Conservation (phyloP, 1,140 invertebrate genomes). For the Pissodes strobi region DNA sequence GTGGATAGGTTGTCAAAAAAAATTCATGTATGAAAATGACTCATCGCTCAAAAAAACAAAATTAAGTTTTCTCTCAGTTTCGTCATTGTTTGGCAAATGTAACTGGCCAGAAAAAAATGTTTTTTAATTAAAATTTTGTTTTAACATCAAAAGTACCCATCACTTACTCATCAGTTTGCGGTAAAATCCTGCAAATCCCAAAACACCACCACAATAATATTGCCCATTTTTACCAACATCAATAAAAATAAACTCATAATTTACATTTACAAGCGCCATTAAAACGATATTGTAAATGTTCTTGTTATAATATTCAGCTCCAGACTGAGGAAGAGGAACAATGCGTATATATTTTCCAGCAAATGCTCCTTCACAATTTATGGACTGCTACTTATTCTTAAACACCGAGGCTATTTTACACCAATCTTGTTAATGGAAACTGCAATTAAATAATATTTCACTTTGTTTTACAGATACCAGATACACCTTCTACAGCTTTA, state of each 20-base stretch:
- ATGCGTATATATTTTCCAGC: neutral
- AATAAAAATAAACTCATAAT: slow-evolving; percentile 7
- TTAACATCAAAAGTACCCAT: neutral
- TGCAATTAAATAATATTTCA: slow-evolving; percentile 4
- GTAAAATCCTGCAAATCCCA: neutral
- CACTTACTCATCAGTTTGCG: slow-evolving; percentile 1
- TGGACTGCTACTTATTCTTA: slow-evolving; percentile 4
- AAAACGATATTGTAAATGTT: slow-evolving; percentile 4
- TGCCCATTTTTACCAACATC: neutral
- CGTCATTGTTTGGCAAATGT: slow-evolving; percentile 1
- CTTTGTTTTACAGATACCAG: neutral
- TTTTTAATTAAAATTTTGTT: neutral
- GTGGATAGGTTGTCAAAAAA: slow-evolving; percentile 18
- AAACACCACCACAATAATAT: neutral
- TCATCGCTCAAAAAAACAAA: no score
- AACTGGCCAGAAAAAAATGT: neutral
- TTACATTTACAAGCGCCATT: slow-evolving; percentile 2
- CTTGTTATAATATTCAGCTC: slow-evolving; percentile 3
- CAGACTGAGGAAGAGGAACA: neutral
- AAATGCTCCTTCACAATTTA: slow-evolving; percentile 1
- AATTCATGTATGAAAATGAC: slow-evolving; percentile 9
- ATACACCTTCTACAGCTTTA: neutral
- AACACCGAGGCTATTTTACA: neutral
- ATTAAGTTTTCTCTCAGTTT: slow-evolving; percentile 16
- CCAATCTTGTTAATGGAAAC: slow-evolving; percentile 5